Base-by-base conservation (phyloP, 2,888 invertebrate genomes). In the Drosophila quasianomalipes region DNA sequence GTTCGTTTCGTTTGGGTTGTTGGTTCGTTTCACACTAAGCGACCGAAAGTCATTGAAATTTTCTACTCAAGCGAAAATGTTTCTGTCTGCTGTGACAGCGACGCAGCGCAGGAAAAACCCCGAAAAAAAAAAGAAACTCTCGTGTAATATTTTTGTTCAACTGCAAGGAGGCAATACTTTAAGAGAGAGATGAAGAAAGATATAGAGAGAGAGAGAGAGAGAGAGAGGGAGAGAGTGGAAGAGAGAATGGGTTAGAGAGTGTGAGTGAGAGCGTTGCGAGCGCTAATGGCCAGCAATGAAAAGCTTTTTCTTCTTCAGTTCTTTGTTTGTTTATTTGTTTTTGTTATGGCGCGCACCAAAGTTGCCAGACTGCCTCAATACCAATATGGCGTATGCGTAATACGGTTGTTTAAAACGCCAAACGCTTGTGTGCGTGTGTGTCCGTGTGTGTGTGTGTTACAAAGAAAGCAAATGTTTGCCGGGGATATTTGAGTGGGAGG, bases 21-120 rank as follows among this genome's bases (percentile, higher is more conserved):
- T 91, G 88, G 89, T 92, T 92, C 93, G 92, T 92, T 91, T 92
- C 88, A 91, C 90, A 93, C 93, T 93, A 90, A 91, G 66, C 71
- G 65, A 76, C 72, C 51, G 68, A 79, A 82, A 85, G 81, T 82
- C 88, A 84, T 82, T 80, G 80, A 88, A 86, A 81, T 70, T 76
- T 84, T 78, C 79, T 69, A 74, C 80, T 79, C 81, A 83, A 88
- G 64, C 81, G 81, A 88, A 81, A 85, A 84, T 76, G 79, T 70
- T 79, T 62, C 55, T 73, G 70, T 74, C 72, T 81, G 74, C 70
- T 67, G 73, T 68, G 74, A 66, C 74, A 55, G 81, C 78, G 73
- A 72, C 59, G 73, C 77, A 57, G 54, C 81, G 81, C 81, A 81
- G 81, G 79, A 77, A 79, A 84, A 82, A 71, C 79, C 70, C 66